Base-by-base conservation (phyloP, 2,888 invertebrate species). In the Prosopocoilus inquinatus region DNA sequence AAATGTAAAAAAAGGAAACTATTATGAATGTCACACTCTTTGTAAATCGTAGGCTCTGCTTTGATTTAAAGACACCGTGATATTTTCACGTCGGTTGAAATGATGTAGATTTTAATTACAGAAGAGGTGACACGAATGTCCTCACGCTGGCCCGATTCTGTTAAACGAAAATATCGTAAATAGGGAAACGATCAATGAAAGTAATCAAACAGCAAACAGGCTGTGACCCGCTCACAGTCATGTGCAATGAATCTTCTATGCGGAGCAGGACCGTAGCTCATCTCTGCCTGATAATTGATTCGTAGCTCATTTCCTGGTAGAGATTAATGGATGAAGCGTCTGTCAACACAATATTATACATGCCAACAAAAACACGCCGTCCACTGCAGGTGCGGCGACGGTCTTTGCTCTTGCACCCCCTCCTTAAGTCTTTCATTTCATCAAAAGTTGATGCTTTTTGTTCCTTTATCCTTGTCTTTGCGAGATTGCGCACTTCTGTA, bases 271-370 rank as follows among this genome's bases (percentile, higher is more conserved):
- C 33, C 47, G 55, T 60, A 64, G 62, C 62, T 61, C 66, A 65
- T 59, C 58, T 60, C 57, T 41, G 15, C 32, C 55, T 59, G 55
- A 63, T 69, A 68, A 70, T 69, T 68, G 68, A 68, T 64, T 67
- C 64, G 65, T 63, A 66, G 65, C 67, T 70, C 68, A 69, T 70
- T 69, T 70, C 67, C 68, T 64, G 61, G 58, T 56, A 52, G 64
- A 69, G 70, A 71, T 72, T 72, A 72, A 72, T 70, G 68, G 70
- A 66, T 65, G 59, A 62, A 64, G 65, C 66, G 68, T 65, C 70
- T 70, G 71, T 70, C 71, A 69, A 69, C 72, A 64, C 67, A 69
- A 67, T 65, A 70, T 70, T 70, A 69, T 68, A 66, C 67, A 68
- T 66, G 65, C 69, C 65, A 68, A 70, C 69, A 70, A 69, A 70